phyloP scores from a whole-genome alignment of 1,140 invertebrate genomes.

The Conopomorpha cramerella region DNA sequence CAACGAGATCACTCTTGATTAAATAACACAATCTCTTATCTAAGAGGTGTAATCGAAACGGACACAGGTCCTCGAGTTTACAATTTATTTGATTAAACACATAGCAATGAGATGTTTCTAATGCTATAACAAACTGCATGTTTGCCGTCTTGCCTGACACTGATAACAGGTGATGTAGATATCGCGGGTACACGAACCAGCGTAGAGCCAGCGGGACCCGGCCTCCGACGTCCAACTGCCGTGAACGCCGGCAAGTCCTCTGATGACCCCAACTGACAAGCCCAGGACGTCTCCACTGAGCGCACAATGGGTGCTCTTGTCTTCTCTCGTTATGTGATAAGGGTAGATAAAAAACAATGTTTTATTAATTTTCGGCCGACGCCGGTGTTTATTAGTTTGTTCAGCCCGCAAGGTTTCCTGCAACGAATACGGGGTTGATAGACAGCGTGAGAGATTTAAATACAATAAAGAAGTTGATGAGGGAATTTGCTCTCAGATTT shows the following conservation, averaged over 20 bases:
- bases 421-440: not conserved
- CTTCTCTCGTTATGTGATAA: slow-evolving; percentile 19
- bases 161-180: not conserved
- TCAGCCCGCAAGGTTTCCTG: slow-evolving; percentile 7
- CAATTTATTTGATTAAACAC: slow-evolving; percentile 3
- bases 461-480: no score
- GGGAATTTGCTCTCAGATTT: no score
- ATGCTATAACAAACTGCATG: slow-evolving; percentile 22
- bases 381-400: slow-evolving; percentile 26
- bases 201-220: no score
- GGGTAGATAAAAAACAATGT: slow-evolving; percentile 16
- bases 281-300: no score
- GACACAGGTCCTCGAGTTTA: slow-evolving; percentile 18
- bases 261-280: no score
- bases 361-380: slow-evolving; percentile 31
- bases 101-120: slow-evolving; percentile 10
- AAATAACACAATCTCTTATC: slow-evolving; percentile 42
- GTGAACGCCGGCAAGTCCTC: no score
- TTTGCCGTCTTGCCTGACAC: not conserved
- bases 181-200: no score
- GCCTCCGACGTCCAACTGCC: no score
- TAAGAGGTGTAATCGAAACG: slow-evolving; percentile 21
- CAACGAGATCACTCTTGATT: slow-evolving; percentile 26
- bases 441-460: not conserved
- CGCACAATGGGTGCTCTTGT: no score